Conservation (phyloP, 2,113 vertebrate genomes). For the Gobius niger region DNA sequence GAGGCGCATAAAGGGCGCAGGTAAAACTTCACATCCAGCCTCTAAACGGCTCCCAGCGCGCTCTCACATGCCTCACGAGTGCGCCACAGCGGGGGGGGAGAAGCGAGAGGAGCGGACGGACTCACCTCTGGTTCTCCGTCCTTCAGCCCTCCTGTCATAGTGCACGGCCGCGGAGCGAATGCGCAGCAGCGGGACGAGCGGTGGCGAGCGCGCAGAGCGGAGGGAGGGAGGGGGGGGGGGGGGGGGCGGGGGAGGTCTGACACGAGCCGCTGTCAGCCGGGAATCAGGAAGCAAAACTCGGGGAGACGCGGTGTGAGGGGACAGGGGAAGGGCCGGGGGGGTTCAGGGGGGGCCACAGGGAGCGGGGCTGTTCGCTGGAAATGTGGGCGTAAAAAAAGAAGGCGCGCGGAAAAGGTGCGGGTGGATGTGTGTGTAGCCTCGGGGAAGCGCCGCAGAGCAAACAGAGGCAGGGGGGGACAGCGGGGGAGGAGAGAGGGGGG, state of each 20-base stretch:
- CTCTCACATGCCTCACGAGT: slow-evolving; percentile 31
- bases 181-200: slow-evolving; percentile 33
- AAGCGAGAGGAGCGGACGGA: neutral
- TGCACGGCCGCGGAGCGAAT: slow-evolving; percentile 69
- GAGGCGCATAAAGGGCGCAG: neutral
- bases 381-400: slow-evolving; percentile 55
- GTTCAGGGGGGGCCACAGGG: slow-evolving; percentile 22
- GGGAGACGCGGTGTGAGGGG: neutral
- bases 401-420: slow-evolving; percentile 49
- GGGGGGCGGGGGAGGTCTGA: slow-evolving; percentile 77
- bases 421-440: neutral
- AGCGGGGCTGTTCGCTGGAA: slow-evolving; percentile 33
- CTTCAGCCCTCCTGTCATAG: slow-evolving; percentile 91
- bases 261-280: slow-evolving; percentile 50
- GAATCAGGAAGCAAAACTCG: slow-evolving; percentile 27
- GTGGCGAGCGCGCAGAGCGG: slow-evolving; percentile 73
- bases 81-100: neutral
- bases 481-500: neutral
- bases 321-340: slow-evolving; percentile 1
- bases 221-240: too few relatives aligned
- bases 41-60: slow-evolving; percentile 21
- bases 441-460: neutral
- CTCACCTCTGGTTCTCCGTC: slow-evolving; percentile 82
- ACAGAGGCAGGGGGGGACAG: neutral
- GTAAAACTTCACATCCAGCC: slow-evolving; percentile 15